phyloP scores from a whole-genome alignment of 2,888 invertebrate species.

The Lycaena phlaeas region DNA sequence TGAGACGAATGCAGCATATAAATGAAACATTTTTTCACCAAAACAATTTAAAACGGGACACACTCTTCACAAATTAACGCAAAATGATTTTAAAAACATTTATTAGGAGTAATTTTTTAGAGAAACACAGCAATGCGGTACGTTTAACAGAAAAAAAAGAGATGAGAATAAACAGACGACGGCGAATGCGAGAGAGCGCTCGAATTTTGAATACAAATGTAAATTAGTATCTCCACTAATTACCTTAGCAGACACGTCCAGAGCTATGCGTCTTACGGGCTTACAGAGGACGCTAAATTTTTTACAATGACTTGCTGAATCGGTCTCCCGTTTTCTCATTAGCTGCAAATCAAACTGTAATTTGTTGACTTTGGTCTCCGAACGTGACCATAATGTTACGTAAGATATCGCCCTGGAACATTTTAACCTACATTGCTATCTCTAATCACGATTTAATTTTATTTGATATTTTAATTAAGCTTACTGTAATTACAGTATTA shows the following conservation, averaged over 20 bases:
- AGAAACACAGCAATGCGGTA: constrained; percentile 71
- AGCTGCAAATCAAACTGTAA: constrained; percentile 43
- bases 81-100: constrained; percentile 36
- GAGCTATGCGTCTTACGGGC: constrained; percentile 69
- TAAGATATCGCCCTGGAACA: no score
- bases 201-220: constrained; percentile 75
- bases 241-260: constrained; percentile 64
- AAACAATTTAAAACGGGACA: background rate
- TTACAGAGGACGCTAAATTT: constrained; percentile 57
- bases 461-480: no score
- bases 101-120: constrained; percentile 64
- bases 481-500: no score
- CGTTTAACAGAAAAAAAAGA: constrained; percentile 54
- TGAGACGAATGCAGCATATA: no score
- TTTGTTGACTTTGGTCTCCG: constrained; percentile 27
- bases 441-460: no score
- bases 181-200: constrained; percentile 66
- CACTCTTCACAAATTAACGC: constrained; percentile 3
- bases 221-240: constrained; percentile 74
- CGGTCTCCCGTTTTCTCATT: constrained; percentile 56
- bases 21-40: no score
- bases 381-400: constrained; percentile 16
- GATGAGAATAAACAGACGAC: constrained; percentile 72
- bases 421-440: no score
- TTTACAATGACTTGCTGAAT: constrained; percentile 51